These are phyloP conservation scores for Glaucidium brasilianum DNA, from an alignment of 2,113 vertebrate genomes.

Conservation along the genomic window DNA sequence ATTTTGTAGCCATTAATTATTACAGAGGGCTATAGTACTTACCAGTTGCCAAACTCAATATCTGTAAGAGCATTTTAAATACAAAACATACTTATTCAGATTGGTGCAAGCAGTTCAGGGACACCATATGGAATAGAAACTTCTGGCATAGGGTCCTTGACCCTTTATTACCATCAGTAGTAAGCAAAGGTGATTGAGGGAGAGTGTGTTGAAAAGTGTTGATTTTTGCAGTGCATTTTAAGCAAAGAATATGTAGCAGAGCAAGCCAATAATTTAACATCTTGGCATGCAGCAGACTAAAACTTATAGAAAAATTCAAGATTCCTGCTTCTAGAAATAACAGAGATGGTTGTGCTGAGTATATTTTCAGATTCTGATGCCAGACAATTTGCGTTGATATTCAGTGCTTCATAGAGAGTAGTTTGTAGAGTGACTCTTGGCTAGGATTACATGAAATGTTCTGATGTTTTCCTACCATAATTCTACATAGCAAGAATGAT, in stretches of 20 bases:
- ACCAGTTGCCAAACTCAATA: not conserved
- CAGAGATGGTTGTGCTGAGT: not conserved
- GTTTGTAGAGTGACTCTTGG: not conserved
- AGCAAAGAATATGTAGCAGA: not conserved
- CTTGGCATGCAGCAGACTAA: not conserved
- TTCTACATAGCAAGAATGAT: not conserved
- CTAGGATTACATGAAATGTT: not conserved
- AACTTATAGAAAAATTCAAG: not conserved
- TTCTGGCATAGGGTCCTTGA: not conserved
- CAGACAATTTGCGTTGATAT: not conserved
- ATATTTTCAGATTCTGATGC: not conserved
- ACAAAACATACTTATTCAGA: not conserved
- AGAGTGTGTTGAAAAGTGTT: not conserved
- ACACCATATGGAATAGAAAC: not conserved
- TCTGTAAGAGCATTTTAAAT: slow-evolving; percentile 22
- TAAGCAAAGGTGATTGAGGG: not conserved
- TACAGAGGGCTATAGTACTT: slow-evolving; percentile 1
- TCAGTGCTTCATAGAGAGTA: not conserved
- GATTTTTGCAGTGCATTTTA: not conserved
- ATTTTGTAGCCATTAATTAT: slow-evolving; percentile 46
- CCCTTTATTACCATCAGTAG: not conserved
- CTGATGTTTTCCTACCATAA: not conserved
- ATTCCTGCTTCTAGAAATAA: not conserved
- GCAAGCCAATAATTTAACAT: not conserved
- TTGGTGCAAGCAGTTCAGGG: not conserved